Evolutionary conservation across 2,113 vertebrate genomes (phyloP).

Genomic region (Pycnonotus jocosus): DNA sequence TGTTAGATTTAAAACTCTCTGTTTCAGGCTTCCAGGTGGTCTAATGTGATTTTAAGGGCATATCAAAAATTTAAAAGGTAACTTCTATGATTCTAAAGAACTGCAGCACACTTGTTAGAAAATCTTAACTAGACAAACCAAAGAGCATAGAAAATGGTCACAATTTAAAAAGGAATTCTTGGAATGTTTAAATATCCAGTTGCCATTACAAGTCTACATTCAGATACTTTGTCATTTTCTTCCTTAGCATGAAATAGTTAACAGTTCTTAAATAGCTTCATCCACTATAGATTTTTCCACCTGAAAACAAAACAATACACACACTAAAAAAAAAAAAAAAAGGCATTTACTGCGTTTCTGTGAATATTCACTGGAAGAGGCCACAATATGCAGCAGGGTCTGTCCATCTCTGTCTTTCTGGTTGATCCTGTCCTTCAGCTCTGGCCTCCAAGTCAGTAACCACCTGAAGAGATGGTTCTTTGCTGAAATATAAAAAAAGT

Average conservation of each 20-base stretch:
- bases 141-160: neutral
- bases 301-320: neutral
- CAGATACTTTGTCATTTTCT: neutral
- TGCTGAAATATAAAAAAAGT: conserved; percentile 46
- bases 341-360: conserved; percentile 56
- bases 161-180: neutral
- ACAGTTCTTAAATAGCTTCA: neutral
- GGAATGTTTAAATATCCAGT: neutral
- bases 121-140: neutral
- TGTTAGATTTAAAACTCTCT: neutral
- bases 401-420: conserved; percentile 68
- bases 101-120: neutral
- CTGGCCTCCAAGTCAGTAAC: conserved; percentile 61
- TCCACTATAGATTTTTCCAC: neutral
- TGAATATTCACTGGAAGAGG: conserved; percentile 58
- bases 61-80: neutral
- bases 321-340: neutral
- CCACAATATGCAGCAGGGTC: conserved; percentile 72
- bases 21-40: neutral
- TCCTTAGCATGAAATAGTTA: neutral
- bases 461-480: conserved; percentile 71
- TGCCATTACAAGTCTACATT: neutral
- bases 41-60: neutral
- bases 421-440: conserved; percentile 70
- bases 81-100: neutral